Evolutionary conservation across 2,888 invertebrate species (phyloP).

Genomic region (Pyrrhia umbra): DNA sequence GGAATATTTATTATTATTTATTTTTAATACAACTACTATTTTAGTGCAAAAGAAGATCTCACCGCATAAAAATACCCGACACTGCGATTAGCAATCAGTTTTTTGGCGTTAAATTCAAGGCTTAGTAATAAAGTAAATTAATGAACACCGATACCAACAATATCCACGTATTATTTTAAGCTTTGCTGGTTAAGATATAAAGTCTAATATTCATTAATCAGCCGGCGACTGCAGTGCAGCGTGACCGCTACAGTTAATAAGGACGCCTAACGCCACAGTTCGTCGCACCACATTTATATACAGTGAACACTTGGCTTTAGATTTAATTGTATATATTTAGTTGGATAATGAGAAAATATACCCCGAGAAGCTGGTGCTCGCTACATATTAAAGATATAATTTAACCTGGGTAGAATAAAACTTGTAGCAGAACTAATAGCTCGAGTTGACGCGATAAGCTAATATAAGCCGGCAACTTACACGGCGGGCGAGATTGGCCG

Average conservation of each 20-base stretch:
- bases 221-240: slow-evolving; percentile 56
- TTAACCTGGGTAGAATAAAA: slow-evolving; percentile 58
- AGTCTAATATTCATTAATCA: slow-evolving; percentile 58
- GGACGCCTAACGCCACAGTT: slow-evolving; percentile 62
- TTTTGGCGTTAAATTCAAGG: slow-evolving; percentile 20
- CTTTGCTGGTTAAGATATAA: slow-evolving; percentile 38
- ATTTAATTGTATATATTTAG: slow-evolving; percentile 60
- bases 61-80: neutral
- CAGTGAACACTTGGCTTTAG: slow-evolving; percentile 49
- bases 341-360: slow-evolving; percentile 51
- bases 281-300: slow-evolving; percentile 59
- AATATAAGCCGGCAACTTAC: slow-evolving; percentile 63
- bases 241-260: slow-evolving; percentile 65
- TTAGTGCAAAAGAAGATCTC: neutral
- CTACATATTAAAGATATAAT: slow-evolving; percentile 51
- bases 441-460: slow-evolving; percentile 60
- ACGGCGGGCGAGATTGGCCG: slow-evolving; percentile 57
- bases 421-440: slow-evolving; percentile 60
- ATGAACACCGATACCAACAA: slow-evolving; percentile 33
- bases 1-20: slow-evolving; percentile 22
- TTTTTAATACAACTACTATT: slow-evolving; percentile 1
- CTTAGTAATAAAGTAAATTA: slow-evolving; percentile 39
- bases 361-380: slow-evolving; percentile 22
- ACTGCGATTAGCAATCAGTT: slow-evolving; percentile 14
- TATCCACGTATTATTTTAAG: slow-evolving; percentile 24